A percentile compares a stretch with the other conserved stretches of the same genome.
phyloP scores from a whole-genome alignment of 1,140 invertebrate genomes.

The Metaphire vulgaris region DNA sequence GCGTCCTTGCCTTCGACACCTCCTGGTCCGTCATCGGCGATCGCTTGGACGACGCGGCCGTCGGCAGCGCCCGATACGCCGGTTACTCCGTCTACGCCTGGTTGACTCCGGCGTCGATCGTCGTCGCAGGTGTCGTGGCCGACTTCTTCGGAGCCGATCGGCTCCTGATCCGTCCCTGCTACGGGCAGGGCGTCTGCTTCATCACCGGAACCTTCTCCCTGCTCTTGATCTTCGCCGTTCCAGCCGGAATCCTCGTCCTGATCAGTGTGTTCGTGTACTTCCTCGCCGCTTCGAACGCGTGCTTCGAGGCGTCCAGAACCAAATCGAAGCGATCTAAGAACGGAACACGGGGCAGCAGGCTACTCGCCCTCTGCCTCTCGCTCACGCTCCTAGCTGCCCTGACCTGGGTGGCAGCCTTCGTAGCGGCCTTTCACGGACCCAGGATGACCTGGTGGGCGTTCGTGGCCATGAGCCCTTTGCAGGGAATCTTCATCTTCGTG shows the following conservation, averaged over 20 bases:
- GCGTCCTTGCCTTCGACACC: slow-evolving; percentile 59
- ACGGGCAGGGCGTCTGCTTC: slow-evolving; percentile 54
- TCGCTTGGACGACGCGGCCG: neutral
- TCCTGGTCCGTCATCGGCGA: slow-evolving; percentile 58
- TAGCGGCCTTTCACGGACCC: slow-evolving; percentile 42
- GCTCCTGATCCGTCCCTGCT: slow-evolving; percentile 43
- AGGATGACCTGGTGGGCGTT: slow-evolving; percentile 43
- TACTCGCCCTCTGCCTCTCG: slow-evolving; percentile 54
- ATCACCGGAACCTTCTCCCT: slow-evolving; percentile 55
- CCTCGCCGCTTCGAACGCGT: slow-evolving; percentile 43
- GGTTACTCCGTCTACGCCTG: slow-evolving; percentile 5
- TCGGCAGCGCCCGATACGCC: neutral
- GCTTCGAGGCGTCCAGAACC: slow-evolving; percentile 27
- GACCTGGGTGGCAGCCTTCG: slow-evolving; percentile 54
- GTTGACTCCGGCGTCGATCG: neutral
- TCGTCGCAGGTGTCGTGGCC: neutral
- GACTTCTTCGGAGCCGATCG: neutral
- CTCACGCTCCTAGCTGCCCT: slow-evolving; percentile 55
- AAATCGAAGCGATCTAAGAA: slow-evolving; percentile 31
- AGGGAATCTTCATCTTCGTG: slow-evolving; percentile 40
- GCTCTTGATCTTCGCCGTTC: slow-evolving; percentile 56
- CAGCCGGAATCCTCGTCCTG: slow-evolving; percentile 53
- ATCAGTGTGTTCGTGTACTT: slow-evolving; percentile 56
- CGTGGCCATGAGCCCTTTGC: slow-evolving; percentile 51
- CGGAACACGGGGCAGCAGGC: slow-evolving; percentile 35